These are phyloP conservation scores for Geotrupes spiniger DNA, from an alignment of 2,888 invertebrate genomes.

Conservation along the genomic window DNA sequence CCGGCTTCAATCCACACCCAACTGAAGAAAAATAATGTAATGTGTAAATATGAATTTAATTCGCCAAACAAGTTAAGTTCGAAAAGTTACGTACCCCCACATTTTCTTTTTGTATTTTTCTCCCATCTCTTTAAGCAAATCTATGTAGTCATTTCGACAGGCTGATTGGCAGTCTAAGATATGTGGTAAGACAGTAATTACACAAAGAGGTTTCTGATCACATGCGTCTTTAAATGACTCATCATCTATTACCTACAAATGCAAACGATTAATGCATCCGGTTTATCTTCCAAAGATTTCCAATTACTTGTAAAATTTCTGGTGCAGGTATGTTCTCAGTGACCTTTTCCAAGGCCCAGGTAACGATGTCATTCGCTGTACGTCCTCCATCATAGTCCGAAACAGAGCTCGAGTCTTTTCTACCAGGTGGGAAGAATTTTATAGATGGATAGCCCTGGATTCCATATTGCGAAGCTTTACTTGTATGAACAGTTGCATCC, in stretches of 20 bases:
- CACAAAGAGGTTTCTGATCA: conserved; percentile 82
- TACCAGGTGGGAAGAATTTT: conserved; percentile 81
- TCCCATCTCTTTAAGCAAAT: conserved; percentile 67
- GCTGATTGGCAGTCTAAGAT: conserved; percentile 92
- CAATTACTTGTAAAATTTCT: conserved; percentile 70
- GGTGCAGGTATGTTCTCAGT: conserved; percentile 88
- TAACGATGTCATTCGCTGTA: conserved; percentile 84
- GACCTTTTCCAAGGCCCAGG: conserved; percentile 83
- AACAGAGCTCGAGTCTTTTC: conserved; percentile 64
- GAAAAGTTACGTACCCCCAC: conserved; percentile 71
- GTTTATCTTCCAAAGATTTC: neutral
- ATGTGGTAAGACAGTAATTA: conserved; percentile 88
- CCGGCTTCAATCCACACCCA: conserved; percentile 97
- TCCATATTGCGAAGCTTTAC: conserved; percentile 77
- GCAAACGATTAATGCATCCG: neutral
- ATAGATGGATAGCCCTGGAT: conserved; percentile 96
- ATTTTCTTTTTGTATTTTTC: conserved; percentile 90
- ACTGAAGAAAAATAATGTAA: conserved; percentile 41
- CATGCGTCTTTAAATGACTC: conserved; percentile 69
- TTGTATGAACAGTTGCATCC: conserved; percentile 90
- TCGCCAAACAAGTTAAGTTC: neutral
- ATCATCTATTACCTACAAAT: conserved; percentile 51
- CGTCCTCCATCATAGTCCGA: conserved; percentile 93
- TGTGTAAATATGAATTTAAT: neutral
- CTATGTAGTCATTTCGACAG: conserved; percentile 82